phyloP scores from a whole-genome alignment of 23 tunicate species.

The Diplosoma virens region DNA sequence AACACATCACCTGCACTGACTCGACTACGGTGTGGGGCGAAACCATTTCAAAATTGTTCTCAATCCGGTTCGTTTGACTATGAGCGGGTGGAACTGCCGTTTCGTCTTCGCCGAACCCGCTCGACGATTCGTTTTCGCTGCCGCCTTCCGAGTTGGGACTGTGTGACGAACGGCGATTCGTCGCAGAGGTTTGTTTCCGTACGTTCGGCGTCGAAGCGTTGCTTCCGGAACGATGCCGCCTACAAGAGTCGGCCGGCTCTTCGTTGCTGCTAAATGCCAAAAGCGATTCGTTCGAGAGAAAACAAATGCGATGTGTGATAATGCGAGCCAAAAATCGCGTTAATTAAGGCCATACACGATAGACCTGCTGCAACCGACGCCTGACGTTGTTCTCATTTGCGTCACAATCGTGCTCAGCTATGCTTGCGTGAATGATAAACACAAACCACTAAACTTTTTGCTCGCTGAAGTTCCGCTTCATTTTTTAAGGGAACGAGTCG shows the following conservation, averaged over 20 bases:
- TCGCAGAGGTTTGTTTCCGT: background rate
- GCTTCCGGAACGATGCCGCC: slow-evolving; percentile 26
- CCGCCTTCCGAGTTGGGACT: slow-evolving; percentile 17
- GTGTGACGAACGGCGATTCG: background rate
- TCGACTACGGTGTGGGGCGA: slow-evolving; percentile 28
- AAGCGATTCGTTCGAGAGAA: too few relatives aligned
- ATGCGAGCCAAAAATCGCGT: too few relatives aligned
- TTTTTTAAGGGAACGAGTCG: too few relatives aligned
- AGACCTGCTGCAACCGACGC: too few relatives aligned
- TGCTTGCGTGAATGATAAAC: too few relatives aligned
- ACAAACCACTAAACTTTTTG: too few relatives aligned
- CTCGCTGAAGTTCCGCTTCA: too few relatives aligned
- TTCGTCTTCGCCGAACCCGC: slow-evolving; percentile 69
- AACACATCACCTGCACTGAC: slow-evolving; percentile 19
- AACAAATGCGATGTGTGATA: too few relatives aligned
- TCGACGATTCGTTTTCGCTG: slow-evolving; percentile 55
- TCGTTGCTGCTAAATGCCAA: slow-evolving; percentile 33
- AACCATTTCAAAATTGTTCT: background rate
- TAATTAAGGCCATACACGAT: too few relatives aligned
- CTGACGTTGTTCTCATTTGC: too few relatives aligned
- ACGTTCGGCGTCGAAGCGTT: background rate
- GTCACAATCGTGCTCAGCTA: too few relatives aligned
- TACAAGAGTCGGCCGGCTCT: slow-evolving; percentile 1
- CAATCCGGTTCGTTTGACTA: background rate
- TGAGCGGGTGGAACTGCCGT: background rate